phyloP scores from a whole-genome alignment of 35 echinoderm and acorn worm species.

The Lytechinus pictus region DNA sequence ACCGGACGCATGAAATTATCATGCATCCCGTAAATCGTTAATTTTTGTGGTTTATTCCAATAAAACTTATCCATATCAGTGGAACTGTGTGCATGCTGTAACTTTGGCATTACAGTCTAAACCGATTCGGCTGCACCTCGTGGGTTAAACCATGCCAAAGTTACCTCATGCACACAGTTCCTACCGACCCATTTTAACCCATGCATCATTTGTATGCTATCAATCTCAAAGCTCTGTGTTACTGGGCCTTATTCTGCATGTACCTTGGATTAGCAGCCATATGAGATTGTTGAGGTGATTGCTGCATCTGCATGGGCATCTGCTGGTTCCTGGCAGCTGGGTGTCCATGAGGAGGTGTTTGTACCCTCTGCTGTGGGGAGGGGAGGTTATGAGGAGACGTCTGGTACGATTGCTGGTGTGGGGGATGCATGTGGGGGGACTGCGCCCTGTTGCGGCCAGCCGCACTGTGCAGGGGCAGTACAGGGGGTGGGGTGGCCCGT shows the following conservation, averaged over 20 bases:
- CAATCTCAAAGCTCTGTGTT: too few species aligned
- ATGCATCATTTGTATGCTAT: too few species aligned
- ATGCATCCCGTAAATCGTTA: too few species aligned
- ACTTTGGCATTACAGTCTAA: too few species aligned
- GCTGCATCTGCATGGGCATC: slow-evolving; percentile 8
- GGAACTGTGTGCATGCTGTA: too few species aligned
- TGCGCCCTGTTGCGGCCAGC: slow-evolving; percentile 42
- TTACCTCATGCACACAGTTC: too few species aligned
- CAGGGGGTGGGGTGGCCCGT: slow-evolving; percentile 8
- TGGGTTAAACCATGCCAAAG: too few species aligned
- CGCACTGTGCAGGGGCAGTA: slow-evolving; percentile 27
- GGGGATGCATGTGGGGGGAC: slow-evolving; percentile 52
- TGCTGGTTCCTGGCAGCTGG: neutral
- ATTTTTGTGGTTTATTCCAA: too few species aligned
- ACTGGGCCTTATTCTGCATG: neutral
- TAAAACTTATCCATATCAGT: too few species aligned
- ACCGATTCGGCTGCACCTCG: too few species aligned
- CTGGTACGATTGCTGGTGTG: neutral
- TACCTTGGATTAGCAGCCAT: slow-evolving; percentile 4
- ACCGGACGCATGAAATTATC: too few species aligned
- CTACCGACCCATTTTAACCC: too few species aligned
- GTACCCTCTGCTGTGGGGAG: slow-evolving; percentile 21
- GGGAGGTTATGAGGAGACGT: slow-evolving; percentile 9
- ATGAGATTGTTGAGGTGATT: slow-evolving; percentile 19
- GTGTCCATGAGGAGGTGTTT: slow-evolving; percentile 25